Evolutionary conservation across 2,888 invertebrate genomes (phyloP).

Genomic region (Neoascia interrupta): DNA sequence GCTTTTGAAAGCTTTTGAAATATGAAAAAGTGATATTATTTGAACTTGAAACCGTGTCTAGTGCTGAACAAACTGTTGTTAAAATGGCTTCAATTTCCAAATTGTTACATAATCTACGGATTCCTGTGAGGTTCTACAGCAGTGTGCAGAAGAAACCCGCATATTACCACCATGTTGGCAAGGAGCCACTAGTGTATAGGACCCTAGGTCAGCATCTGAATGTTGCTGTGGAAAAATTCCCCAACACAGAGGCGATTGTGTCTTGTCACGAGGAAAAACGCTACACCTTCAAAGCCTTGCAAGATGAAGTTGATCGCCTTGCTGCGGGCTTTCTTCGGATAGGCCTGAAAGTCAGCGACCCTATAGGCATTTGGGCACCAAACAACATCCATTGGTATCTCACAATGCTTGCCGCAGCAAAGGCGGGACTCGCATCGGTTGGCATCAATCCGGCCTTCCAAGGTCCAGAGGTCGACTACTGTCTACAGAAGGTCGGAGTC

Average conservation of each 20-base stretch:
- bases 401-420: constrained; percentile 85
- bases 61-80: no score
- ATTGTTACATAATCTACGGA: no score
- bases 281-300: constrained; percentile 81
- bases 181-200: constrained; percentile 80
- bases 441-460: constrained; percentile 89
- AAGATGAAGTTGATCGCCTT: constrained; percentile 82
- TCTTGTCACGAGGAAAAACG: constrained; percentile 81
- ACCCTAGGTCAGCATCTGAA: constrained; percentile 83
- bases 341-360: constrained; percentile 86
- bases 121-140: no score
- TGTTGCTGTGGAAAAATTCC: constrained; percentile 81
- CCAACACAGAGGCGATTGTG: constrained; percentile 82
- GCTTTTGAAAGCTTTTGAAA: no score
- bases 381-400: constrained; percentile 89
- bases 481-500: constrained; percentile 85
- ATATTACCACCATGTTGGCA: constrained; percentile 81
- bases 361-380: constrained; percentile 89
- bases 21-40: not conserved
- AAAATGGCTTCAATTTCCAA: no score
- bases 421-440: constrained; percentile 87
- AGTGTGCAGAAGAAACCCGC: constrained; percentile 79
- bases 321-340: constrained; percentile 86
- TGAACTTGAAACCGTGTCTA: not conserved
- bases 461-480: constrained; percentile 85